Conservation (phyloP, 2,888 invertebrate species). For the Stramonita haemastoma region DNA sequence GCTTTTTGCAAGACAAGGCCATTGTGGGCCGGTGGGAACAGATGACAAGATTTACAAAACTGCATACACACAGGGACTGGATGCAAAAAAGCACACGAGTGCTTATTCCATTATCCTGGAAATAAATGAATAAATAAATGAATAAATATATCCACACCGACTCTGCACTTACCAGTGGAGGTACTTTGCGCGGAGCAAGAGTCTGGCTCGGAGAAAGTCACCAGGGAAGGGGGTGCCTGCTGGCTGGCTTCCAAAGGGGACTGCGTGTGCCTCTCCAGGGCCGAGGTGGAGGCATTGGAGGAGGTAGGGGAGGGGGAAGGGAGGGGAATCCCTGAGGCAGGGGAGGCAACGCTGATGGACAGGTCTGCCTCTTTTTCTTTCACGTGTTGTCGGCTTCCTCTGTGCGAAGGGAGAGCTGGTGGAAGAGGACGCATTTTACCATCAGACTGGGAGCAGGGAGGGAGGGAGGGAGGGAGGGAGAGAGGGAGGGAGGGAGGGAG, state of each 20-base stretch:
- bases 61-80: too few species aligned
- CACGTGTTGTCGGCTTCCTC: conserved; percentile 49
- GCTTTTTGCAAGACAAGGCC: too few species aligned
- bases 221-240: conserved; percentile 61
- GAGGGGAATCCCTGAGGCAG: conserved; percentile 47
- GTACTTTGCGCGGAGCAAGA: conserved; percentile 65
- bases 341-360: conserved; percentile 47
- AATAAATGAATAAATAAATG: too few species aligned
- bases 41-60: too few species aligned
- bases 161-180: conserved; percentile 14
- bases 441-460: too few species aligned
- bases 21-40: too few species aligned
- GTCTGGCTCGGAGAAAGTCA: conserved; percentile 79
- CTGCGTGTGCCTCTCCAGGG: conserved; percentile 54
- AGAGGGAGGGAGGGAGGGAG: too few species aligned
- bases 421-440: too few species aligned
- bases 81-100: too few species aligned
- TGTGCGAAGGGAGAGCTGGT: conserved; percentile 58
- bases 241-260: conserved; percentile 60
- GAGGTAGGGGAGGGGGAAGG: conserved; percentile 49
- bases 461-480: too few species aligned
- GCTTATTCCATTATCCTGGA: too few species aligned
- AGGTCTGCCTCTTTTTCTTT: conserved; percentile 53
- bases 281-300: conserved; percentile 47
- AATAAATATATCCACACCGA: not conserved